These are phyloP conservation scores for Deilephila elpenor DNA, from an alignment of 2,888 invertebrate species.

Conservation along the genomic window DNA sequence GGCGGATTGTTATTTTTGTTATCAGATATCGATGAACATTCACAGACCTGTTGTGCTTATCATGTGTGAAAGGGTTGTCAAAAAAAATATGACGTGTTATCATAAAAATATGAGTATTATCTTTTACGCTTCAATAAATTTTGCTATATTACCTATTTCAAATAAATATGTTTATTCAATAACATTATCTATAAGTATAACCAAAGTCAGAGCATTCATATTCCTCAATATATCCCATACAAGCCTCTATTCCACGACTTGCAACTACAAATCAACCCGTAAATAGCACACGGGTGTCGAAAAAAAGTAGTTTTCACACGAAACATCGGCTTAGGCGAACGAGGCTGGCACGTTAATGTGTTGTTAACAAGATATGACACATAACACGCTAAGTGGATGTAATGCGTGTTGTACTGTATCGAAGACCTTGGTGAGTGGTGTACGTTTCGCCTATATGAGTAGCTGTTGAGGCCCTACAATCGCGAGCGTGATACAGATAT, in stretches of 20 bases:
- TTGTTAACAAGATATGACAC: slow-evolving; percentile 48
- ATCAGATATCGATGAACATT: slow-evolving; percentile 47
- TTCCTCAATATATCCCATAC: background rate
- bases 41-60: background rate
- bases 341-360: slow-evolving; percentile 32
- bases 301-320: slow-evolving; percentile 24
- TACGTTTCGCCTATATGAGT: slow-evolving; percentile 64
- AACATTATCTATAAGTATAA: too few relatives aligned
- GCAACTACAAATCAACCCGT: background rate
- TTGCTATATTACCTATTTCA: too few relatives aligned
- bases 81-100: background rate
- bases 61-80: background rate
- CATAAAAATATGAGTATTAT: too few relatives aligned
- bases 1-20: slow-evolving; percentile 75
- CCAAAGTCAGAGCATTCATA: background rate
- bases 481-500: slow-evolving; percentile 84
- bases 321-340: slow-evolving; percentile 13
- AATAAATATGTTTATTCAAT: too few relatives aligned
- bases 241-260: background rate
- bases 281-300: slow-evolving; percentile 3
- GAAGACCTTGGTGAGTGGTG: slow-evolving; percentile 77
- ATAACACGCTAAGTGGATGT: slow-evolving; percentile 53
- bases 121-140: too few relatives aligned
- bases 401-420: slow-evolving; percentile 41
- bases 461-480: slow-evolving; percentile 80